Conservation (phyloP, 2,888 invertebrate genomes). For the Hirtodrosophila alboralis region DNA sequence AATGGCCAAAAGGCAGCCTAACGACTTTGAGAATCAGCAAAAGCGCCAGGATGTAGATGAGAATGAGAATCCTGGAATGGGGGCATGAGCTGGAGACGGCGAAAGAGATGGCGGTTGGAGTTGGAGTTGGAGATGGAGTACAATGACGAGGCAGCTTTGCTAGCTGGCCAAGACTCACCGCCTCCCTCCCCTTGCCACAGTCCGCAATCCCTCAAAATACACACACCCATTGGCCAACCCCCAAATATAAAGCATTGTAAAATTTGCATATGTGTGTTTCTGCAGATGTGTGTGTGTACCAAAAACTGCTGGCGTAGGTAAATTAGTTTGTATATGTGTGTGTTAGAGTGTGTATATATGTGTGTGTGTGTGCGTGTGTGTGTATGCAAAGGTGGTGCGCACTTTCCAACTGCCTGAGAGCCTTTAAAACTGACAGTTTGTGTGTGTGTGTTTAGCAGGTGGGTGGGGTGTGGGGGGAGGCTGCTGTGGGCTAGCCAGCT, state of each 20-base stretch:
- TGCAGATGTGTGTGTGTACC: conserved; percentile 32
- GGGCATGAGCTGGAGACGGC: background rate
- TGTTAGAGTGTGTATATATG: conserved; percentile 4
- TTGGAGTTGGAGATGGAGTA: conserved; percentile 16
- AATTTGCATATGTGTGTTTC: conserved; percentile 68
- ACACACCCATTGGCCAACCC: conserved; percentile 53
- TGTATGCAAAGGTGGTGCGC: conserved; percentile 58
- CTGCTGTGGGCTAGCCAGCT: conserved; percentile 31
- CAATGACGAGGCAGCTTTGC: conserved; percentile 56
- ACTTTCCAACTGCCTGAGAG: conserved; percentile 29
- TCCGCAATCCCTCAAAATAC: too few species aligned
- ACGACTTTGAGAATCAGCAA: conserved; percentile 34
- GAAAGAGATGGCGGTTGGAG: conserved; percentile 6
- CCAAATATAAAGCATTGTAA: conserved; percentile 67
- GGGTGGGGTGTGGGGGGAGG: conserved; percentile 7
- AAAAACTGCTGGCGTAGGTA: conserved; percentile 75
- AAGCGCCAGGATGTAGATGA: background rate
- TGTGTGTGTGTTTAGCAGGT: conserved; percentile 22
- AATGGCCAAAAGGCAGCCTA: conserved; percentile 69
- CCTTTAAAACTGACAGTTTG: conserved; percentile 62
- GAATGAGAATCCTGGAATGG: conserved; percentile 10
- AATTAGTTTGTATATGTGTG: conserved; percentile 61
- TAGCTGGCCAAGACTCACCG: conserved; percentile 9
- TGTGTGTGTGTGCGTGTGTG: conserved; percentile 22
- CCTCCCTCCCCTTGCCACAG: background rate